Base-by-base conservation (phyloP, 2,888 invertebrate genomes). In the Melangyna quadrimaculata region DNA sequence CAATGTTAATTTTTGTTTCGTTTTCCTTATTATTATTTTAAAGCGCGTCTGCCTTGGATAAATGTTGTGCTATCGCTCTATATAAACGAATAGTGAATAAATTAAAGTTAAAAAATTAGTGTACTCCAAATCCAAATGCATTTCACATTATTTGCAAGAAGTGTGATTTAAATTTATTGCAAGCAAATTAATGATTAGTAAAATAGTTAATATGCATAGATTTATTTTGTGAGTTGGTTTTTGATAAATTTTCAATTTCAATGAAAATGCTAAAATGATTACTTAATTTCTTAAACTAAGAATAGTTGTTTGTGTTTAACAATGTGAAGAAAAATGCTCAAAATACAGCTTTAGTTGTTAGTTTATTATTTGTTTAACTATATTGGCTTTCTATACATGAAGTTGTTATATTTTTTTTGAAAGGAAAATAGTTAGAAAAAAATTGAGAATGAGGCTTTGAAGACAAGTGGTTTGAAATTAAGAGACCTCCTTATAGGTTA, bases 161-260 rank as follows among this genome's bases (percentile, higher is more conserved):
- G 51, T 63, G 45, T 55, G 32, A 65, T 61, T 27, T 3, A n/a
- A 43, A 75, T 22, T 24, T 35, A 48, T 29, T 40, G 14, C 2
- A 2, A 48, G n/a, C 48, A 29, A 32, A 35, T 32, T 32, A 59
- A 43, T 51, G 24, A 45, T n/a, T 32, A 12, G 61, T 61, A 43
- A 22, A 65, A 43, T n/a, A n/a, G n/a, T 29, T 12, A 78, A 61
- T 61, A 83, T 84, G 83, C 74, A 79, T 59, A 79, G 75, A 79
- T 37, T 79, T 67, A 37, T 79, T 71, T 84, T 75, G 83, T 84
- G 63, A 79, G 83, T 84, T 61, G 12, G 3, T 51, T 51, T 48
- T 6, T 24, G 14, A 51, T 7, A 24, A 51, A 10, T 51, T 14
- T 51, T 1, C 5, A 1, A 40, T 40, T n/a, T 6, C 0, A 14